Conservation (phyloP, 2,888 invertebrate genomes). For the Drosophila fulvimacula region DNA sequence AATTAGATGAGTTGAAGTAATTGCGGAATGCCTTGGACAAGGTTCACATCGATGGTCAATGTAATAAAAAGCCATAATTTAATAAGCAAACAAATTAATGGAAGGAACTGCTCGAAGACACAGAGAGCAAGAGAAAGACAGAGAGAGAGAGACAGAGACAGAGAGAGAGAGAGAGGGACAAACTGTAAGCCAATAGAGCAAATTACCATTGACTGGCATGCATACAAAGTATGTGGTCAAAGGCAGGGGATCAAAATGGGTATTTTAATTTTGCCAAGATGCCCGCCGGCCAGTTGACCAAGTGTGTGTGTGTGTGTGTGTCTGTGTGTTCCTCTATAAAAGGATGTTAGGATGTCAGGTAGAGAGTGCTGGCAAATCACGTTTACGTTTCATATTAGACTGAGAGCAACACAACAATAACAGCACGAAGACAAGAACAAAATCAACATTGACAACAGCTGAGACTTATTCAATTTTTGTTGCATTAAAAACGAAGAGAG, state of each 20-base stretch:
- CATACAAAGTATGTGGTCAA: conserved; percentile 30
- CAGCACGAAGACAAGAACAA: conserved; percentile 5
- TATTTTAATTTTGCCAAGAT: conserved; percentile 61
- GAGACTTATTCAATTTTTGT: conserved; percentile 69
- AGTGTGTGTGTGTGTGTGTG: conserved; percentile 7
- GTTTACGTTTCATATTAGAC: conserved; percentile 66
- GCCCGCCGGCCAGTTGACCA: conserved; percentile 34
- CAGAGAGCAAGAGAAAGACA: too few relatives aligned
- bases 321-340: conserved; percentile 1
- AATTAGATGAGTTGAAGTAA: conserved; percentile 60
- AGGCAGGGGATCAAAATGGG: conserved; percentile 11
- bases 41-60: conserved; percentile 25
- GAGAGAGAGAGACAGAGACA: not conserved
- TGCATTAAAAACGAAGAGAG: conserved; percentile 42
- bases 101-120: not conserved
- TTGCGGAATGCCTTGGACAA: conserved; percentile 36
- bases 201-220: conserved; percentile 48
- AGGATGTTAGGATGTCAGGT: conserved; percentile 33
- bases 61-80: conserved; percentile 62
- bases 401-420: conserved; percentile 29
- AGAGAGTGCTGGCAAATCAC: conserved; percentile 63
- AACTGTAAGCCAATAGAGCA: conserved; percentile 19
- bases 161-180: not conserved
- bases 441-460: conserved; percentile 21
- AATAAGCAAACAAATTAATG: conserved; percentile 70